A percentile compares a stretch with the other conserved stretches of the same genome.
Evolutionary conservation across 37 sponge, comb jelly and placozoan genomes (phyloP).

Genomic region (Lycopodina hypogea): DNA sequence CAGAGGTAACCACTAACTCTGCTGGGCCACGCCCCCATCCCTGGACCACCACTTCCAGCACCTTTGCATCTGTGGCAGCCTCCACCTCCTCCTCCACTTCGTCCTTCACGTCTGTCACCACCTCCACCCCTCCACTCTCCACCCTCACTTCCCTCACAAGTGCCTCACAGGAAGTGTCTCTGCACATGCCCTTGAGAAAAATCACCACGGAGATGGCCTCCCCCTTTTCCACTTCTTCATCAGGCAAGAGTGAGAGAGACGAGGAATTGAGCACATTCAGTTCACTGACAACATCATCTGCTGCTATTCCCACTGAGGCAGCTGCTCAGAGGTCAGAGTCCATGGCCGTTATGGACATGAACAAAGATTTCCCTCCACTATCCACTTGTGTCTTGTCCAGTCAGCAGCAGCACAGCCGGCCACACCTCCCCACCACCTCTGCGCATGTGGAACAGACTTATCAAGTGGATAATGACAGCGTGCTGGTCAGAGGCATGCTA

Average conservation of each 20-base stretch:
- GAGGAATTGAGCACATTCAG: background rate
- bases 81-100: background rate
- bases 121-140: background rate
- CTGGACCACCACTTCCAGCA: background rate
- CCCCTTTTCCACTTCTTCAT: background rate
- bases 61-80: background rate
- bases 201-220: background rate
- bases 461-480: too few relatives aligned
- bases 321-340: background rate
- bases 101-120: background rate
- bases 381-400: background rate
- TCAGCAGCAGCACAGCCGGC: too few relatives aligned
- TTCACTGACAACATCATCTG: background rate
- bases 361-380: constrained; percentile 14
- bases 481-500: too few relatives aligned
- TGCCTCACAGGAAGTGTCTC: too few relatives aligned
- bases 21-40: background rate
- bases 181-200: too few relatives aligned
- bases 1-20: background rate
- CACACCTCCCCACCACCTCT: too few relatives aligned
- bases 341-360: background rate
- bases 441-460: too few relatives aligned
- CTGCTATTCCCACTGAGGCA: background rate
- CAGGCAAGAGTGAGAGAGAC: background rate
- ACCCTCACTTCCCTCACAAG: too few relatives aligned